Percentiles rank a stretch among this genome's conserved stretches.
These are phyloP conservation scores for Cremastinae sp. DNA, from an alignment of 2,888 invertebrate species.

Conservation along the genomic window DNA sequence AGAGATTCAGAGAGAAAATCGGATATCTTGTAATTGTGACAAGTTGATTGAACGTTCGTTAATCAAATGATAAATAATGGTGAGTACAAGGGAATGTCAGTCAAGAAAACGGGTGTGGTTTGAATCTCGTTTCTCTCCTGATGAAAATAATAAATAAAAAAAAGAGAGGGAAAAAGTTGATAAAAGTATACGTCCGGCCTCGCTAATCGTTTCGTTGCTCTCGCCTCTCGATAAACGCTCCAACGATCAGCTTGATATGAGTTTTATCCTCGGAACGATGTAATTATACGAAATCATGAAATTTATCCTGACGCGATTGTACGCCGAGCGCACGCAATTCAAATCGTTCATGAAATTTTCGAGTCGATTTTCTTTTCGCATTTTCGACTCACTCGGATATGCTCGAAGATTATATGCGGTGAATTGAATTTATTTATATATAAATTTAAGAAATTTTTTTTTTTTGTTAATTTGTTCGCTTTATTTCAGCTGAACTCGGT, in stretches of 20 bases:
- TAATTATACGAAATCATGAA: slow-evolving; percentile 50
- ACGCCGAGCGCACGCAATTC: slow-evolving; percentile 42
- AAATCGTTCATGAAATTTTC: slow-evolving; percentile 34
- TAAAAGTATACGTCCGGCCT: slow-evolving; percentile 35
- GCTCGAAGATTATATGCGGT: neutral
- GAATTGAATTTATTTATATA: neutral
- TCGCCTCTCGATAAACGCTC: slow-evolving; percentile 49
- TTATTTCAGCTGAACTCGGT: slow-evolving; percentile 92
- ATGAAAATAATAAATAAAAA: neutral
- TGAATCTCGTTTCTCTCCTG: slow-evolving; percentile 12
- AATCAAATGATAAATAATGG: slow-evolving; percentile 43
- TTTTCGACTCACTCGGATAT: slow-evolving; percentile 8
- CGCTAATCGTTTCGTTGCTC: slow-evolving; percentile 47
- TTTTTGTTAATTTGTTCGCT: slow-evolving; percentile 62
- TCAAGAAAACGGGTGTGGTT: slow-evolving; percentile 14
- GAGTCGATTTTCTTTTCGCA: neutral
- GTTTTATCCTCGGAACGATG: slow-evolving; percentile 41
- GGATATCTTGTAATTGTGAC: slow-evolving; percentile 7
- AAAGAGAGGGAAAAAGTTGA: slow-evolving; percentile 13
- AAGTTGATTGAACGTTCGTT: slow-evolving; percentile 34
- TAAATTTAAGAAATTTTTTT: too few relatives aligned
- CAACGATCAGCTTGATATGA: slow-evolving; percentile 48
- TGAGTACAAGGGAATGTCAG: slow-evolving; percentile 4
- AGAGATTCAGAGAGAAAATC: neutral
- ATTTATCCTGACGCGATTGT: slow-evolving; percentile 44